A percentile compares a stretch with the other conserved stretches of the same genome.
phyloP scores from a whole-genome alignment of 2,113 vertebrate genomes.

The Anguilla rostrata region DNA sequence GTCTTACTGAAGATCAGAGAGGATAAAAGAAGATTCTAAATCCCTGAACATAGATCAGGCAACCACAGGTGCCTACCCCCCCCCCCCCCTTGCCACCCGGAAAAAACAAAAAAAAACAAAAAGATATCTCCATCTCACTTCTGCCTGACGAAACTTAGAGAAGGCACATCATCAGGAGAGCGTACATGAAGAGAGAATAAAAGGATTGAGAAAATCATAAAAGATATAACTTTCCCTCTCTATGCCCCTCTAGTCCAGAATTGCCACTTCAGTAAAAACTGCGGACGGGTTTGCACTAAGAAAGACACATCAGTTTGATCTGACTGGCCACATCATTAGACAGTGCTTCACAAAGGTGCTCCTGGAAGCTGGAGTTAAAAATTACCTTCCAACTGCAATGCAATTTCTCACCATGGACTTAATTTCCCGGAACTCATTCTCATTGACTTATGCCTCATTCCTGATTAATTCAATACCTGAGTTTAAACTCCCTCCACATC shows the following conservation, averaged over 20 bases:
- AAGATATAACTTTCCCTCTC: background rate
- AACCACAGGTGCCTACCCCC: constrained; percentile 17
- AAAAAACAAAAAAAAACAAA: background rate
- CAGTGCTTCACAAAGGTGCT: background rate
- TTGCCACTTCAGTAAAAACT: background rate
- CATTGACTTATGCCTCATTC: too few species aligned
- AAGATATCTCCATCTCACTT: background rate
- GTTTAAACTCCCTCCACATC: too few species aligned
- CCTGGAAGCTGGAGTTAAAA: too few species aligned
- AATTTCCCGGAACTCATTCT: too few species aligned
- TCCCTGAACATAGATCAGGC: constrained; percentile 31
- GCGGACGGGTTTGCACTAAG: background rate
- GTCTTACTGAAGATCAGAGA: constrained; percentile 32
- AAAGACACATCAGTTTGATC: background rate
- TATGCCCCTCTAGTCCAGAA: background rate
- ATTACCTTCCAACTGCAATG: too few species aligned
- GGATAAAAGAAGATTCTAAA: constrained; percentile 35
- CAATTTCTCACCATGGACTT: too few species aligned
- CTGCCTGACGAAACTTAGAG: constrained; percentile 26
- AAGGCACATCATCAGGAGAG: constrained; percentile 36
- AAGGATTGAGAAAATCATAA: constrained; percentile 48
- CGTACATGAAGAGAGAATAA: constrained; percentile 26
- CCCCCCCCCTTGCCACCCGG: too few species aligned
- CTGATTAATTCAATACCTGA: too few species aligned
- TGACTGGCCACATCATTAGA: background rate